A percentile compares a stretch with the other conserved stretches of the same genome.
Conservation (phyloP, 2,797 vertebrate genomes). For the Nothura maculosa region DNA sequence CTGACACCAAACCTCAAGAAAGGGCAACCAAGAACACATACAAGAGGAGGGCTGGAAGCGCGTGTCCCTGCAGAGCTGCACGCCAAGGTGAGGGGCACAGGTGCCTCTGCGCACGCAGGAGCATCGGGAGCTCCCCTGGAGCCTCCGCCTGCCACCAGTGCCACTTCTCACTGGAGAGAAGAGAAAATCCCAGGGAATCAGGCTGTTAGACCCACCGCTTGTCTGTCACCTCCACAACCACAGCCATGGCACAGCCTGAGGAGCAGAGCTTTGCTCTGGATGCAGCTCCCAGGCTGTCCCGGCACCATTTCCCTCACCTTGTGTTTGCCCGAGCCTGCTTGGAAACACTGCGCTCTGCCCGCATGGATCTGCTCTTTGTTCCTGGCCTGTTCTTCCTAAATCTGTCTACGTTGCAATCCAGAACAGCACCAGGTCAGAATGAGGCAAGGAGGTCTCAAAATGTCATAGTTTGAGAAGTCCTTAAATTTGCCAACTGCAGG, state of each 20-base stretch:
- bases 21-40: rapidly evolving
- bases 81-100: rapidly evolving
- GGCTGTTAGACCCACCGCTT: background rate
- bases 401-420: background rate
- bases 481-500: background rate
- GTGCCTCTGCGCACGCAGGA: background rate
- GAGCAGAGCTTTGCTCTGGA: background rate
- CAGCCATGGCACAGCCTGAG: background rate
- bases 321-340: background rate
- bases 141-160: background rate
- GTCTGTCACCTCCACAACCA: rapidly evolving
- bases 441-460: background rate
- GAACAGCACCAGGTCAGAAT: background rate
- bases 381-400: background rate
- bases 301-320: background rate
- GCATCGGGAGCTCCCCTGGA: background rate
- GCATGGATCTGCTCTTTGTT: background rate
- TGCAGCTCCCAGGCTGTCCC: background rate
- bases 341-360: background rate
- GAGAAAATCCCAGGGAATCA: background rate
- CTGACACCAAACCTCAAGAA: background rate
- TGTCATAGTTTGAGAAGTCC: background rate
- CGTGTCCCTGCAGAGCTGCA: background rate
- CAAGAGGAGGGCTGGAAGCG: rapidly evolving
- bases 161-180: background rate